Conservation (phyloP, 2,888 invertebrate species). For the Tigriopus californicus region DNA sequence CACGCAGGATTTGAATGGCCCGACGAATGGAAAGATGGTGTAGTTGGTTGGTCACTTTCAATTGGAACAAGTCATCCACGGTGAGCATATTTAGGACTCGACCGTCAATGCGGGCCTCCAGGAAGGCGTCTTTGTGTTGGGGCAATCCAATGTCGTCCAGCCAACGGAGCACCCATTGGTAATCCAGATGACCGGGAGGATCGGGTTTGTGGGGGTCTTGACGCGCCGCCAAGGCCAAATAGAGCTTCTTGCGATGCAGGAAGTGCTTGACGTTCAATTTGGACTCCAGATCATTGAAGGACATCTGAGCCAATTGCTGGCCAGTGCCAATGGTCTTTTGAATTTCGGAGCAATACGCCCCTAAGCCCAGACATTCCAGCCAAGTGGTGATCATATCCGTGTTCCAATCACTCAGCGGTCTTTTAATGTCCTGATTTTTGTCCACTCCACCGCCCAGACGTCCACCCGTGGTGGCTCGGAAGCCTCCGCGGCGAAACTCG, state of each 20-base stretch:
- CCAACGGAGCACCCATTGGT: slow-evolving; percentile 47
- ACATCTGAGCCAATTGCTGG: background rate
- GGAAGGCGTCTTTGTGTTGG: slow-evolving; percentile 78
- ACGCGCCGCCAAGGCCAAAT: background rate
- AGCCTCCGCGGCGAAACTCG: slow-evolving; percentile 45
- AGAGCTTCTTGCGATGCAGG: slow-evolving; percentile 10
- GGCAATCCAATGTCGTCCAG: slow-evolving; percentile 90
- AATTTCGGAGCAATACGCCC: slow-evolving; percentile 55
- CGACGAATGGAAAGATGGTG: slow-evolving; percentile 68
- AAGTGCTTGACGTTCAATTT: slow-evolving; percentile 11
- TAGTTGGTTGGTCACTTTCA: slow-evolving; percentile 70
- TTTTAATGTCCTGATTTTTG: slow-evolving; percentile 39
- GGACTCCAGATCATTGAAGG: background rate
- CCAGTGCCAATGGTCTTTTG: slow-evolving; percentile 65
- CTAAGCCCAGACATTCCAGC: slow-evolving; percentile 55
- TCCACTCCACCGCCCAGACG: slow-evolving; percentile 35
- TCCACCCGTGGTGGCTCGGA: slow-evolving; percentile 51
- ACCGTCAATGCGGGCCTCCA: slow-evolving; percentile 61
- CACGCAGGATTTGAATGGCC: slow-evolving; percentile 55
- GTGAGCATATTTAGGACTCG: slow-evolving; percentile 74
- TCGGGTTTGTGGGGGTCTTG: background rate
- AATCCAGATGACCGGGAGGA: background rate
- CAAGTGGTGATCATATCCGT: slow-evolving; percentile 59
- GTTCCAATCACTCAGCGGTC: slow-evolving; percentile 61
- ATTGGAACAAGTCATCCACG: slow-evolving; percentile 54